Conservation (phyloP, 1,140 invertebrate species). For the Berghia stephanieae region DNA sequence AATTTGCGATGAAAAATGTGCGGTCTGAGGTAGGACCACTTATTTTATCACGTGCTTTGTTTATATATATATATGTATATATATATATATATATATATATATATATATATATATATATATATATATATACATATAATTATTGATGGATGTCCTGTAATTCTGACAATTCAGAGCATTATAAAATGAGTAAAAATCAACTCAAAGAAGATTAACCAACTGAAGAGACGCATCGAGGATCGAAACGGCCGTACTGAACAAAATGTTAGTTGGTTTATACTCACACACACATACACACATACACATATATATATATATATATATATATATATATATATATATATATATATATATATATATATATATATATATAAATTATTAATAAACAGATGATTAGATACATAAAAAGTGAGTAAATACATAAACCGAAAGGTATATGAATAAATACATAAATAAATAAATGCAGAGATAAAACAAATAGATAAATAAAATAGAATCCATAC, state of each 20-base stretch:
- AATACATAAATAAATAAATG: not conserved
- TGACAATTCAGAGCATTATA: too few species aligned
- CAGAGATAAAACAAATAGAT: not conserved
- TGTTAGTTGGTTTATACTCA: too few species aligned
- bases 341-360: too few species aligned
- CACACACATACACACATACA: not conserved
- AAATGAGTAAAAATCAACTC: too few species aligned
- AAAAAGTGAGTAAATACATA: not conserved
- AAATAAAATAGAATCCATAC: not conserved
- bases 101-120: not conserved
- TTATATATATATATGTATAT: too few species aligned
- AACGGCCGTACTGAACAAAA: too few species aligned
- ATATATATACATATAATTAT: not conserved
- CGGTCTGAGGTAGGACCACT: not conserved
- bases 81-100: not conserved
- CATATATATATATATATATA: not conserved
- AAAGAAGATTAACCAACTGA: not conserved
- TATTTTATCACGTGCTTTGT: too few species aligned
- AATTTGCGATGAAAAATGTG: not conserved
- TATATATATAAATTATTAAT: too few species aligned
- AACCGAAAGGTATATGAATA: not conserved
- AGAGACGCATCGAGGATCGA: too few species aligned
- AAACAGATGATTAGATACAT: not conserved
- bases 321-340: conserved; percentile 5
- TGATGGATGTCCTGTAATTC: too few species aligned